Evolutionary conservation across 2,888 invertebrate species (phyloP), one percentile per base, ranked within the genome.

Genomic region (Macropis europaea): DNA sequence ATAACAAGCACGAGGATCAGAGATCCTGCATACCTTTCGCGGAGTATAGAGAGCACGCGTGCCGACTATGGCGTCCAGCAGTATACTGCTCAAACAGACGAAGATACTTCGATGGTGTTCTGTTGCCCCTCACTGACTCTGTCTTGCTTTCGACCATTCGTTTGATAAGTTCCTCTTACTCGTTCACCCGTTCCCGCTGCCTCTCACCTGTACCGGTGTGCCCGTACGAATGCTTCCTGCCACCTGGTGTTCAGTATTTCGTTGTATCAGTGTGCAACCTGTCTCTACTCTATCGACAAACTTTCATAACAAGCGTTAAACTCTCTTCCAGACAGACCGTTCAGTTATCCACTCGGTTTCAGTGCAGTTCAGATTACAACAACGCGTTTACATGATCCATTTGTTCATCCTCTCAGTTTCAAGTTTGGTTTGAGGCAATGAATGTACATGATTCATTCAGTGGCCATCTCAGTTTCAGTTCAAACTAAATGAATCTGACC

Each of bases 111-210:
- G 67, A 69, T 50, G 62, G 73, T 66, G 60, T 73, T 52, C 70
- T 28, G 57, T 40, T 32, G 52, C 63, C 63, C 64, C 75, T 57
- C 62, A n/a, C 54, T 17, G 6, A n/a, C 11, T 50, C 64, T 75
- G 30, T 74, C 77, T 60, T 53, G 17, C 52, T 67, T 61, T 54
- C 32, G 17, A 42, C 52, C 59, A 34, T 52, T 43, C 53, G 47
- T 74, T 77, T 77, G 73, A 79, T 79, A 79, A 79, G 59, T 63
- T 53, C 76, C 69, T 75, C 81, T 77, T 80, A 48, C 73, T 69
- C 76, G 61, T 69, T 59, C 52, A 42, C 34, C 48, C 24, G 40
- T 68, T 72, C 75, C 62, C 45, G 60, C 76, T 66, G 73, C 73
- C 70, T 52, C 73, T 75, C 73, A 78, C 79, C 76, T 79, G 75